Conservation (phyloP, 1,140 invertebrate species). For the Anastrepha obliqua region DNA sequence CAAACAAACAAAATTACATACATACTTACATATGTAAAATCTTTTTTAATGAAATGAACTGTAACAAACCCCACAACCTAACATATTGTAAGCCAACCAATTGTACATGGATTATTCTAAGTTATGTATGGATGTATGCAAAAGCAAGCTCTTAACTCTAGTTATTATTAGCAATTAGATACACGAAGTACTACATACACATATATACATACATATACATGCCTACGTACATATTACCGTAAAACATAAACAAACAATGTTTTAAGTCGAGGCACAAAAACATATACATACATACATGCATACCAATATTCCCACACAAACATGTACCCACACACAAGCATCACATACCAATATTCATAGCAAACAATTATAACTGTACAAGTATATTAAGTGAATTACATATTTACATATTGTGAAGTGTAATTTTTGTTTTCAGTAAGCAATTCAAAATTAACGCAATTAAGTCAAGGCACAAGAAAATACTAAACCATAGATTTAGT, state of each 20-base stretch:
- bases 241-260: not conserved
- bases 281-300: not conserved
- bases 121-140: constrained; percentile 9
- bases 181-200: not conserved
- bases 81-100: not conserved
- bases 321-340: not conserved
- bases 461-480: constrained; percentile 9
- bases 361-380: not conserved
- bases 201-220: not conserved
- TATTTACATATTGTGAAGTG: constrained; percentile 26
- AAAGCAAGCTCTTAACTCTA: constrained; percentile 15
- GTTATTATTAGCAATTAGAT: not conserved
- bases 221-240: not conserved
- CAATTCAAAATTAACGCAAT: not conserved
- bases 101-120: not conserved
- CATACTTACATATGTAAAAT: not conserved
- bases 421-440: not conserved
- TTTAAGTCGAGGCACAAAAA: not conserved
- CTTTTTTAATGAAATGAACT: constrained; percentile 15
- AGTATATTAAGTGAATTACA: not conserved
- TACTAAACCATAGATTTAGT: constrained; percentile 6
- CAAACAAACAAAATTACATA: not conserved
- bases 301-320: not conserved
- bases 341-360: not conserved
- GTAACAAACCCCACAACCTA: constrained; percentile 41